These are phyloP conservation scores for Habropoda laboriosa DNA, from an alignment of 1,140 invertebrate genomes.

Conservation along the genomic window DNA sequence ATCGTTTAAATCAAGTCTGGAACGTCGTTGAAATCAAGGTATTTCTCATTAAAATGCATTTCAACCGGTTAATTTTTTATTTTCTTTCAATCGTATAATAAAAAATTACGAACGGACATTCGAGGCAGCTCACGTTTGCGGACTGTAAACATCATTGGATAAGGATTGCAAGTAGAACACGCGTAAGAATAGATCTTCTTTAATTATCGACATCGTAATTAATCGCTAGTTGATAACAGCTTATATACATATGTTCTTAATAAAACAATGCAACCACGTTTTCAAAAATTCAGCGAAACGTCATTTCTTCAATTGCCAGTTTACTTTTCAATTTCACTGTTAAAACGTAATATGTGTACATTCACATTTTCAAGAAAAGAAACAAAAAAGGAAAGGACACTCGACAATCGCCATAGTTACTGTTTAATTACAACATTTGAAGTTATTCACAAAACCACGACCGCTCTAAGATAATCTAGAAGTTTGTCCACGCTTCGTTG, in stretches of 20 bases:
- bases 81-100: not conserved
- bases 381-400: not conserved
- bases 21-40: not conserved
- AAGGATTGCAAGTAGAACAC: not conserved
- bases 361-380: too few species aligned
- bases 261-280: not conserved
- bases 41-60: not conserved
- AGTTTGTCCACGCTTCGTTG: not conserved
- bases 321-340: too few species aligned
- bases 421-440: not conserved
- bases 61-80: not conserved
- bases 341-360: too few species aligned
- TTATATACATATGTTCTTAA: too few species aligned
- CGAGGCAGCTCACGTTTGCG: not conserved
- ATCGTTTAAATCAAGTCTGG: not conserved
- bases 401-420: not conserved
- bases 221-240: too few species aligned
- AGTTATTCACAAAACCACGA: not conserved
- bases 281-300: too few species aligned
- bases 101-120: not conserved
- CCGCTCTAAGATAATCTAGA: not conserved
- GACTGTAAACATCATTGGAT: not conserved
- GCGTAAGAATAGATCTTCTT: not conserved
- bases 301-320: too few species aligned
- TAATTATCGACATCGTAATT: not conserved